Evolutionary conservation across 2,888 invertebrate species (phyloP).

Genomic region (Seira ritae): DNA sequence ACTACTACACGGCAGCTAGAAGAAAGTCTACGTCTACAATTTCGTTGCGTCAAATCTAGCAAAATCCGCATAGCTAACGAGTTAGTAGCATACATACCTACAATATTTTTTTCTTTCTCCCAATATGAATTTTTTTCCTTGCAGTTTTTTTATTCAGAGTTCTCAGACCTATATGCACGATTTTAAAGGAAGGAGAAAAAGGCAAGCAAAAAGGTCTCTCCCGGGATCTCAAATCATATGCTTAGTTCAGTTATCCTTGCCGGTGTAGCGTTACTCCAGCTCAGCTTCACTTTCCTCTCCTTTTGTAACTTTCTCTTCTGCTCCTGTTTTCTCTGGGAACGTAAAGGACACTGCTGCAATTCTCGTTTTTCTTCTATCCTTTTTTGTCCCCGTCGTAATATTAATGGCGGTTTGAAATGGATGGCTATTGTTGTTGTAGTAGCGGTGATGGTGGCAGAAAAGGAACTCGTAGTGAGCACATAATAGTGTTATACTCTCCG

Average conservation of each 20-base stretch:
- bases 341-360: neutral
- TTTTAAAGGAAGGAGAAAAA: slow-evolving; percentile 26
- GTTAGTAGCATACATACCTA: slow-evolving; percentile 60
- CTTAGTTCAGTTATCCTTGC: slow-evolving; percentile 37
- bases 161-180: slow-evolving; percentile 29
- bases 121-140: slow-evolving; percentile 44
- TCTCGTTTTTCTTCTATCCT: slow-evolving; percentile 20
- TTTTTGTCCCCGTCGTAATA: slow-evolving; percentile 27
- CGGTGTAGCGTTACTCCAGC: slow-evolving; percentile 17
- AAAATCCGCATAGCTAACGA: slow-evolving; percentile 66
- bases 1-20: neutral
- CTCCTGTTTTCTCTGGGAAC: neutral
- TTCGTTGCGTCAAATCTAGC: slow-evolving; percentile 62
- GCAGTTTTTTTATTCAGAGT: slow-evolving; percentile 25
- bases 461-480: slow-evolving; percentile 21
- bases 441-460: slow-evolving; percentile 2
- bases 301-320: slow-evolving; percentile 21
- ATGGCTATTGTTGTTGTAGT: slow-evolving; percentile 28
- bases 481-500: slow-evolving; percentile 21
- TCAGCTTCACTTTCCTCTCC: slow-evolving; percentile 11
- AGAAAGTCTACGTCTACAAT: slow-evolving; percentile 46
- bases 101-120: slow-evolving; percentile 17
- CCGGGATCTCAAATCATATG: slow-evolving; percentile 57
- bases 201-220: slow-evolving; percentile 34
- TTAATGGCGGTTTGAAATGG: slow-evolving; percentile 46